These are phyloP conservation scores for Chinchilla lanigera DNA, from an alignment of 2,113 vertebrate genomes.

Conservation along the genomic window DNA sequence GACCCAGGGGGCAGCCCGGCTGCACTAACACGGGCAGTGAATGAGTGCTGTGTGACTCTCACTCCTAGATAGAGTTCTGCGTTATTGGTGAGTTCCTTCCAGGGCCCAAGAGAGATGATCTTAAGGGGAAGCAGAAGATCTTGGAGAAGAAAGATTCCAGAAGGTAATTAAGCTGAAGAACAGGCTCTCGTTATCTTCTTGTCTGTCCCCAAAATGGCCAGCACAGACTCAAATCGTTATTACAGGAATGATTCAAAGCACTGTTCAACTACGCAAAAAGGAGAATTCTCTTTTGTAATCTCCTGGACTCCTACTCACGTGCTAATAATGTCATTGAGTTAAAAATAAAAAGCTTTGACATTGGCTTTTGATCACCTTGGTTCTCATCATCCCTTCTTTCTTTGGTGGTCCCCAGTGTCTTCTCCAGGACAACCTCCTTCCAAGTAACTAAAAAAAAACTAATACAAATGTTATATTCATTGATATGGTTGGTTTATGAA, in stretches of 20 bases:
- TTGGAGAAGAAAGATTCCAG: background rate
- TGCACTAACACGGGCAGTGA: background rate
- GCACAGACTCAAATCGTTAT: background rate
- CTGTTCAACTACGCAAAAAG: background rate
- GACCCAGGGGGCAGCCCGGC: background rate
- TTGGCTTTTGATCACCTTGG: slow-evolving; percentile 19
- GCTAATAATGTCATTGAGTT: slow-evolving; percentile 11
- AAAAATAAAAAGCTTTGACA: slow-evolving; percentile 54
- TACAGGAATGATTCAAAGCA: slow-evolving; percentile 53
- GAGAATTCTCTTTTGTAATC: slow-evolving; percentile 9
- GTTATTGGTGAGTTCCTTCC: background rate
- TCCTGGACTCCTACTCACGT: background rate
- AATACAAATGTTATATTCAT: slow-evolving; percentile 20
- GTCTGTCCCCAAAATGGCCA: slow-evolving; percentile 39
- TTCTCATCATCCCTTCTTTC: background rate
- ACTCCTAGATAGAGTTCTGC: background rate
- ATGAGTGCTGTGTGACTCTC: background rate
- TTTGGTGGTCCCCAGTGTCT: background rate
- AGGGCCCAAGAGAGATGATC: background rate
- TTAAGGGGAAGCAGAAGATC: background rate
- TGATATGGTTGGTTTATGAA: background rate
- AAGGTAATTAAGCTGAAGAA: slow-evolving; percentile 32
- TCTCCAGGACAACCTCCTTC: slow-evolving; percentile 10
- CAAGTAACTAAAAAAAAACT: slow-evolving; percentile 35
- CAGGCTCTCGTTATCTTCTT: background rate